These are phyloP conservation scores for Crotalus helleri DNA, from an alignment of 2,113 vertebrate genomes.

Conservation along the genomic window DNA sequence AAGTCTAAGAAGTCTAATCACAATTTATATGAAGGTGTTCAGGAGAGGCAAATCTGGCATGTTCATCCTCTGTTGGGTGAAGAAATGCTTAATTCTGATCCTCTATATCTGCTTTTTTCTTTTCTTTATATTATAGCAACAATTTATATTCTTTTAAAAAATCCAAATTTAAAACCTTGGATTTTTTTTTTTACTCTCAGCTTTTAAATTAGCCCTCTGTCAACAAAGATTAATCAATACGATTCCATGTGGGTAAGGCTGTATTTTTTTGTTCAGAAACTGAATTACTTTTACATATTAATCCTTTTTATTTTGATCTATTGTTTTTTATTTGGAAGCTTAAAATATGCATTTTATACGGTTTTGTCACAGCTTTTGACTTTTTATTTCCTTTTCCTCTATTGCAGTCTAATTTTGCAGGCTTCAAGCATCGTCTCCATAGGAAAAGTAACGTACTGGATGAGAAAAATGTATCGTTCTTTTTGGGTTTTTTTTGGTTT, in stretches of 20 bases:
- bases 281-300: background rate
- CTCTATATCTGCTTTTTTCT: background rate
- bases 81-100: background rate
- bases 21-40: background rate
- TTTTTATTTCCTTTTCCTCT: conserved; percentile 4
- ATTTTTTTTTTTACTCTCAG: background rate
- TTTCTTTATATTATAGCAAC: background rate
- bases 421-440: conserved; percentile 39
- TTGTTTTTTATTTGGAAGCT: background rate
- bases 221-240: background rate
- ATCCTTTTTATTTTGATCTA: background rate
- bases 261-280: background rate
- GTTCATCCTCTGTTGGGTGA: background rate
- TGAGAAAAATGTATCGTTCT: conserved; percentile 19
- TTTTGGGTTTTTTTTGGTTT: background rate
- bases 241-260: background rate
- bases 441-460: conserved; percentile 36
- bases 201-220: background rate
- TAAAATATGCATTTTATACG: background rate
- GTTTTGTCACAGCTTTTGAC: background rate
- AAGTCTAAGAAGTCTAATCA: background rate
- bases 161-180: background rate
- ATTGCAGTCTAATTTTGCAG: conserved; percentile 1
- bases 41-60: background rate
- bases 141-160: background rate